Evolutionary conservation across 2,113 vertebrate genomes (phyloP).

Genomic region (Andinoacara biseriatus): DNA sequence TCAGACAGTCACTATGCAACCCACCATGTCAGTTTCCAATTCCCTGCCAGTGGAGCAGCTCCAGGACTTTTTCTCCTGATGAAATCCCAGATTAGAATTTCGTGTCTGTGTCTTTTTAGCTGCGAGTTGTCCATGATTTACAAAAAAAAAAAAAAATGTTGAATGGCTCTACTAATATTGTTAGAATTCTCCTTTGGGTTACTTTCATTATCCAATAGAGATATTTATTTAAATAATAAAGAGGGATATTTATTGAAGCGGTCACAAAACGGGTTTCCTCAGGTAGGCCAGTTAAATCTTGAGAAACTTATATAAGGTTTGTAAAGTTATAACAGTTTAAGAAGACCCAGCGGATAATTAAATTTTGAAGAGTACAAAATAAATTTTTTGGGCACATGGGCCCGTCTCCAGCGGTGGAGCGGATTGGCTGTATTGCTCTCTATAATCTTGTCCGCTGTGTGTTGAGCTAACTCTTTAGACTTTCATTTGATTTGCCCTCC

Average conservation of each 20-base stretch:
- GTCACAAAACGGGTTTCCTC: not conserved
- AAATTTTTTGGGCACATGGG: not conserved
- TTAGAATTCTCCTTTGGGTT: slow-evolving; percentile 27
- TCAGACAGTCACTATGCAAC: slow-evolving; percentile 40
- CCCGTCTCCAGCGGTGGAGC: not conserved
- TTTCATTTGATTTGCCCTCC: slow-evolving; percentile 44
- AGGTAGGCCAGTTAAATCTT: not conserved
- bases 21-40: slow-evolving; percentile 58
- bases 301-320: not conserved
- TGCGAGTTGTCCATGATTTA: slow-evolving; percentile 17
- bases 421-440: slow-evolving; percentile 39
- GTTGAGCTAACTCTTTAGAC: slow-evolving; percentile 34
- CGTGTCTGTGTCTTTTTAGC: slow-evolving; percentile 55
- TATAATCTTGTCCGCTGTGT: slow-evolving; percentile 54
- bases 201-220: slow-evolving; percentile 1
- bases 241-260: not conserved
- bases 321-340: not conserved
- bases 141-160: slow-evolving; percentile 17
- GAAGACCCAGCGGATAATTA: not conserved
- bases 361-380: not conserved
- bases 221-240: slow-evolving; percentile 12
- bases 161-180: slow-evolving; percentile 27
- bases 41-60: slow-evolving; percentile 61
- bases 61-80: slow-evolving; percentile 58
- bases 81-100: slow-evolving; percentile 55